Percentiles rank a stretch among this genome's conserved stretches.
Conservation (phyloP, 2,797 vertebrate species). For the Brotula barbata region DNA sequence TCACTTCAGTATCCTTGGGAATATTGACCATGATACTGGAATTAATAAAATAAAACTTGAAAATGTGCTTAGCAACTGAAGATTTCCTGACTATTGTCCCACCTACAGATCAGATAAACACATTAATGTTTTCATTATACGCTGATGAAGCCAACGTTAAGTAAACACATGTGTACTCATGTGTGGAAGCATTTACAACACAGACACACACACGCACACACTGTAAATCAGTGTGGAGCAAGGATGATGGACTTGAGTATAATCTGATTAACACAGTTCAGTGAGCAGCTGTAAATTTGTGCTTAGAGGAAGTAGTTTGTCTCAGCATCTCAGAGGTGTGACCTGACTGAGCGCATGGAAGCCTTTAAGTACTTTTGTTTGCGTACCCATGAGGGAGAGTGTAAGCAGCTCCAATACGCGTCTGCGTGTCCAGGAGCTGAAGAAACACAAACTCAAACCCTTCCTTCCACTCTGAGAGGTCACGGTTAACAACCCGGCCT, state of each 20-base stretch:
- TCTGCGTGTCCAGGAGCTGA: conserved; percentile 38
- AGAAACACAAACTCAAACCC: conserved; percentile 49
- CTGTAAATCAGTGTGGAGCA: conserved; percentile 42
- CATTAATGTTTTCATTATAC: not conserved
- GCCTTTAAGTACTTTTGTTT: conserved; percentile 42
- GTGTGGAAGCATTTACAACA: conserved; percentile 9
- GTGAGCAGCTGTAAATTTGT: conserved; percentile 56
- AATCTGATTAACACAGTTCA: conserved; percentile 71
- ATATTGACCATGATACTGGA: too few species aligned
- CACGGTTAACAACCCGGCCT: conserved; percentile 65
- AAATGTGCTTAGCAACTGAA: conserved; percentile 20
- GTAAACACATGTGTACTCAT: not conserved
- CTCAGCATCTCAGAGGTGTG: conserved; percentile 64
- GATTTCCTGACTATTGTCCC: conserved; percentile 16
- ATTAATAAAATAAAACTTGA: conserved; percentile 13
- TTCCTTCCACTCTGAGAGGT: conserved; percentile 64
- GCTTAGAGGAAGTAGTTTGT: conserved; percentile 61
- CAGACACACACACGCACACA: conserved; percentile 6
- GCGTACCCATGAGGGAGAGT: conserved; percentile 49
- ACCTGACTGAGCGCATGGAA: conserved; percentile 37
- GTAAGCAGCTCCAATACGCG: conserved; percentile 33
- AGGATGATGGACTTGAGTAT: conserved; percentile 55
- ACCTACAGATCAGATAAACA: conserved; percentile 27
- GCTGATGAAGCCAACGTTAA: not conserved
- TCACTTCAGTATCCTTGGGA: too few species aligned